Base-by-base conservation (phyloP, 2,797 vertebrate genomes). In the Galaxias olidus region DNA sequence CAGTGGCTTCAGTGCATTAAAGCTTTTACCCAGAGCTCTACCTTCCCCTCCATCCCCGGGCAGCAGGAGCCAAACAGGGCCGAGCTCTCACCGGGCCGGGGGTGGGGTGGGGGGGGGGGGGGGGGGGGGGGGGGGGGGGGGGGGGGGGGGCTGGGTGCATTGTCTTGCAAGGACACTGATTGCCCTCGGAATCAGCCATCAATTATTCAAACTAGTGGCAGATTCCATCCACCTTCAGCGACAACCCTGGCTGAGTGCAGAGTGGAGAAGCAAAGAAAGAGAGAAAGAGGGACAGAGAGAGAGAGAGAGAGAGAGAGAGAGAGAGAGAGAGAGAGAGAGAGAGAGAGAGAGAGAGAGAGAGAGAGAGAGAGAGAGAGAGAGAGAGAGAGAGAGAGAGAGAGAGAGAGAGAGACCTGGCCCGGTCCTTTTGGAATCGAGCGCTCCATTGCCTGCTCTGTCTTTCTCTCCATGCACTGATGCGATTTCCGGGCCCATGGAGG, bases 151-250 rank as follows among this genome's bases (percentile, higher is more conserved):
- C 3, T 2, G 30, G 30, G 6, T 87, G 85, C 86, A 90, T 89
- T 91, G 89, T 91, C 87, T 91, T 89, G 82, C 82, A 87, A 88
- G 88, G 87, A 88, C 46, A 8, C 88, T 87, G 90, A 90, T 91
- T 88, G 89, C 45, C 43, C 89, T 90, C 87, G 87, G 82, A 90
- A 91, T 91, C 68, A 62, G 83, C 82, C 87, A 90, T 91, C 86
- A 90, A 91, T 90, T 91, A 90, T 91, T 91, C 63, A 72, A 49
- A 56, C 40, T 20, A 30, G 51, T 59, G 57, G 61, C 45, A 17
- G 68, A 53, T 61, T 62, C 43, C 67, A 15, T 68, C 63, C 66
- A 62, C 61, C 75, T 58, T 48, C 9, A 62, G 58, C 13, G 69
- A 76, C 66, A 68, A 47, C 9, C 49, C 30, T 46, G 53, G 44